Evolutionary conservation across 2,113 vertebrate genomes (phyloP).

Genomic region (Mugil cephalus): DNA sequence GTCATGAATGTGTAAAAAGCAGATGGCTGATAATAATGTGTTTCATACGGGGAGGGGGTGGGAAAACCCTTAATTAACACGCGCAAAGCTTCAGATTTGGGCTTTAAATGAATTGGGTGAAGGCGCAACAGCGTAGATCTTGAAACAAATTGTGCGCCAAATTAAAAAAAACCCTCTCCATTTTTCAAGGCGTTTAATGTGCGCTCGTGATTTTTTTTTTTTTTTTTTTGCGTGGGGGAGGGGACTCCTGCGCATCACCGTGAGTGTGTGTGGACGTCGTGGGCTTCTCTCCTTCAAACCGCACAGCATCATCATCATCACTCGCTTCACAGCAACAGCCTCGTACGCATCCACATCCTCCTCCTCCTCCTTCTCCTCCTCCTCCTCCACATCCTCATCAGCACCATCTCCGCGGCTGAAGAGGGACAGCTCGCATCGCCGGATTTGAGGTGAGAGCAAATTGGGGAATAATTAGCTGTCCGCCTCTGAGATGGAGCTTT

Average conservation of each 20-base stretch:
- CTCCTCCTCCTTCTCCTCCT: no score
- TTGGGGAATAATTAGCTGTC: background rate
- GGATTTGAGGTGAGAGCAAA: conserved; percentile 58
- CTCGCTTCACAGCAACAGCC: conserved; percentile 67
- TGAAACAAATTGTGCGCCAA: conserved; percentile 8
- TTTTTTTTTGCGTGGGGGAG: conserved; percentile 53
- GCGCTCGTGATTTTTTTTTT: conserved; percentile 39
- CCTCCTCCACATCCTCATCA: conserved; percentile 57
- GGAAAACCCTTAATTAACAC: background rate
- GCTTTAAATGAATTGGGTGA: background rate
- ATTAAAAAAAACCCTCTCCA: conserved; percentile 44
- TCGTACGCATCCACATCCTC: conserved; percentile 63
- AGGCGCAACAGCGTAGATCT: background rate
- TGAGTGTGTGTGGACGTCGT: conserved; percentile 69
- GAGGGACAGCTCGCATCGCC: conserved; percentile 42
- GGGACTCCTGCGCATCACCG: conserved; percentile 68
- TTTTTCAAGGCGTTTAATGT: conserved; percentile 53
- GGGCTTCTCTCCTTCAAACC: conserved; percentile 72
- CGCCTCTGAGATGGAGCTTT: no score
- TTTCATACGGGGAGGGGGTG: background rate
- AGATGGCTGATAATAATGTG: background rate
- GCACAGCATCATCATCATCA: conserved; percentile 57
- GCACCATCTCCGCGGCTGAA: conserved; percentile 49
- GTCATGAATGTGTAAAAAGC: background rate
- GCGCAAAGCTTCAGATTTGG: conserved; percentile 1